Conservation (phyloP, 92 coral and sea anemone genomes). For the Umimayanthus chanpuru region DNA sequence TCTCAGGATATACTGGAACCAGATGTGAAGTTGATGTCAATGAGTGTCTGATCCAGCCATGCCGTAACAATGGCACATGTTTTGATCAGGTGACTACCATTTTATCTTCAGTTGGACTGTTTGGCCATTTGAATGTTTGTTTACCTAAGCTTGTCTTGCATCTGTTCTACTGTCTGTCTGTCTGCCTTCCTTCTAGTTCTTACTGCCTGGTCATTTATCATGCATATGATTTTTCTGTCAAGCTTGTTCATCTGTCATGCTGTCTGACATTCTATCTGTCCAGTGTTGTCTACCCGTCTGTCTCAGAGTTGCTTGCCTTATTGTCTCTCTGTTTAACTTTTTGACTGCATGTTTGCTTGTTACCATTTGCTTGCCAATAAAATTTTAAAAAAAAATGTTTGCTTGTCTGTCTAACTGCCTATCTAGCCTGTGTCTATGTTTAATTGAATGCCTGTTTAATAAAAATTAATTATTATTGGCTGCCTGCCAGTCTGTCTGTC, state of each 20-base stretch:
- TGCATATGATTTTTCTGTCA: no score
- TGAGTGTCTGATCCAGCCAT: conserved; percentile 64
- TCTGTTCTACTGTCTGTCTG: background rate
- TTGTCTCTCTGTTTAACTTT: background rate
- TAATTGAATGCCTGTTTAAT: no score
- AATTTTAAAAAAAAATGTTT: no score
- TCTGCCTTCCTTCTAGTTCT: background rate
- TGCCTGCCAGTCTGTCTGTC: no score
- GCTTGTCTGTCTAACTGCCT: no score
- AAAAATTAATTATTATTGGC: background rate
- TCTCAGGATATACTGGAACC: conserved; percentile 65
- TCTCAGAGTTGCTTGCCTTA: background rate
- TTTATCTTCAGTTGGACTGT: background rate
- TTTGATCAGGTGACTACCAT: conserved; percentile 67
- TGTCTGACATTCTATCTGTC: no score
- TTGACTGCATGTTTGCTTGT: no score
- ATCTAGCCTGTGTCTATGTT: no score
- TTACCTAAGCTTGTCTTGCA: background rate
- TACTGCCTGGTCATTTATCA: background rate
- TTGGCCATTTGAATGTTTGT: background rate
- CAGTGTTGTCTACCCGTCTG: no score
- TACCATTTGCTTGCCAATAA: no score
- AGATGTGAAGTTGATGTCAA: conserved; percentile 64
- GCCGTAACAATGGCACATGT: conserved; percentile 82
- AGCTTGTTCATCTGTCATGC: no score